phyloP scores from a whole-genome alignment of 1,140 invertebrate genomes.

The Drosophila sechellia region DNA sequence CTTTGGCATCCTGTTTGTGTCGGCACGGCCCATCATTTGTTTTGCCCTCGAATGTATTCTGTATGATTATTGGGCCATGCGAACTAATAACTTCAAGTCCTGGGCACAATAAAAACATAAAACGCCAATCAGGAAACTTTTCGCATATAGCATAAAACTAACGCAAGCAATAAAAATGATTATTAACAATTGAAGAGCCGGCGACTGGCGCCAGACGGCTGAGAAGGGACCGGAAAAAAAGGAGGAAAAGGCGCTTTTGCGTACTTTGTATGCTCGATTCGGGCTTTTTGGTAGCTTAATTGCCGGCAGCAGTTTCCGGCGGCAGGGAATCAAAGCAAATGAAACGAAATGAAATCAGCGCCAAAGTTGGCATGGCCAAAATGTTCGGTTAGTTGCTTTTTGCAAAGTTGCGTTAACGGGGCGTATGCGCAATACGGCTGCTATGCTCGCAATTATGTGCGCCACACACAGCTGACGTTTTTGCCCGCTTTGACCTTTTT shows the following conservation, averaged over 20 bases:
- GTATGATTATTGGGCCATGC: conserved; percentile 74
- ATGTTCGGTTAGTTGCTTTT: conserved; percentile 51
- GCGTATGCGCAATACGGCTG: conserved; percentile 60
- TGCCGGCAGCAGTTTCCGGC: conserved; percentile 78
- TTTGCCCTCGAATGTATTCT: conserved; percentile 51
- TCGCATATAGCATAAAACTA: conserved; percentile 80
- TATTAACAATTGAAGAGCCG: conserved; percentile 81
- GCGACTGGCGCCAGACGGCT: conserved; percentile 67
- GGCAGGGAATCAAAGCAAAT: conserved; percentile 46
- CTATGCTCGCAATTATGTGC: not conserved
- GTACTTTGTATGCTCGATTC: conserved; percentile 38
- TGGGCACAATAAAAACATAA: conserved; percentile 79
- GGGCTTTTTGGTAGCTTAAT: conserved; percentile 69
- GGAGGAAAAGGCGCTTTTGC: conserved; percentile 4
- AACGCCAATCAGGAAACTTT: conserved; percentile 78
- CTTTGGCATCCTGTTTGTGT: conserved; percentile 44
- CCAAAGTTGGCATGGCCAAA: conserved; percentile 60
- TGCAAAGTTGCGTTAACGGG: conserved; percentile 34
- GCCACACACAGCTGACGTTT: too few species aligned
- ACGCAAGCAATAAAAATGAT: conserved; percentile 80
- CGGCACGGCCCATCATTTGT: conserved; percentile 38
- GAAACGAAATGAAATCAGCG: conserved; percentile 76
- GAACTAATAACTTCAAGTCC: conserved; percentile 79
- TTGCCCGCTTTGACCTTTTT: not conserved
- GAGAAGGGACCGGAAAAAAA: not conserved